Base-by-base conservation (phyloP, 2,797 vertebrate genomes). In the Huso huso region DNA sequence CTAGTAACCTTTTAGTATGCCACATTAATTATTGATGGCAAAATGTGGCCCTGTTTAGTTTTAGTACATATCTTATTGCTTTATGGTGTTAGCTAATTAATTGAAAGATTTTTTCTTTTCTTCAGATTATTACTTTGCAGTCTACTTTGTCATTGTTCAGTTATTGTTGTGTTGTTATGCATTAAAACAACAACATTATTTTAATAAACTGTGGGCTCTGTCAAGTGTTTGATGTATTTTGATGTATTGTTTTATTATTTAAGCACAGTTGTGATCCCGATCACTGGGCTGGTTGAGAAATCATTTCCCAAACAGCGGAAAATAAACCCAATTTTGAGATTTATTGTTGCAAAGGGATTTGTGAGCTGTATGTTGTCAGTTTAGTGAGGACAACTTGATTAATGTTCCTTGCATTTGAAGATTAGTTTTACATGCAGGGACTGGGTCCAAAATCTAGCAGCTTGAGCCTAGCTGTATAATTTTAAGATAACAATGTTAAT, bases 1-100 rank as follows among this genome's bases (percentile, higher is more conserved):
- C 79, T 83, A 85, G 82, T 87, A 86, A 87, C 83, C 82, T 87
- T 86, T 88, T 83, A 86, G 77, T 77, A 75, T 76, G 73, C 76
- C 74, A 71, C 80, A 86, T 85, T 80, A 82, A 84, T 85, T 85
- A 86, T 86, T 86, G 79, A 84, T 77, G 80, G 70, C 77, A 79
- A 82, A 81, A 82, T 85, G 83, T 82, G 79, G 84, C 78, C 81
- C 78, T 86, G 84, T 87, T 85, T 87, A 80, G 82, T 83, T 85
- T 78, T 81, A 76, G 79, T 78, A 76, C 78, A 79, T 82, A 81
- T 84, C 76, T 60, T 74, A 81, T 80, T 79, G 76, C 76, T 79
- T 80, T 64, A 80, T 78, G 73, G 69, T 77, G 66, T 76, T 75
- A 69, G 65, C 69, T 74, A 64, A 65, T 70, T 79, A 72, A 71